phyloP scores from a whole-genome alignment of 2,888 invertebrate species.

The Chymomyza amoena region DNA sequence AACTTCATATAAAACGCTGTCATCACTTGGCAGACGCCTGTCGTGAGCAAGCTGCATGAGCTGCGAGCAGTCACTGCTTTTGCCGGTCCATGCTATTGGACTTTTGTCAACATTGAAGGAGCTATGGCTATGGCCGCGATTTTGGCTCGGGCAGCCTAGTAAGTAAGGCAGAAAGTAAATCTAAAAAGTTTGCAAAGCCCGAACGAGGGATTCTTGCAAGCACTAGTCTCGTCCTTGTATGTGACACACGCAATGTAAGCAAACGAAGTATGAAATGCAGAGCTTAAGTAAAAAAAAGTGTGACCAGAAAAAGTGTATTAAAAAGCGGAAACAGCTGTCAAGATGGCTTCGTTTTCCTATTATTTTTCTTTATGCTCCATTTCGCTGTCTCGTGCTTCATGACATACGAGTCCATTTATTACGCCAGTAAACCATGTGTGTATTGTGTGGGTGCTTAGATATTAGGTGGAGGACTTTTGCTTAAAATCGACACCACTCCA shows the following conservation, averaged over 20 bases:
- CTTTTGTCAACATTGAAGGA: conserved; percentile 61
- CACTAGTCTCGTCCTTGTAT: conserved; percentile 26
- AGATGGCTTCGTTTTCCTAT: conserved; percentile 41
- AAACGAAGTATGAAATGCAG: conserved; percentile 40
- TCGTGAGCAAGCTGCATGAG: conserved; percentile 22
- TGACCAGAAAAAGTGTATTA: conserved; percentile 58
- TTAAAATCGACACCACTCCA: neutral
- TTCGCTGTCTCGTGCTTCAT: conserved; percentile 38
- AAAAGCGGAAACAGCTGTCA: conserved; percentile 73
- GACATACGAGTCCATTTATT: conserved; percentile 65
- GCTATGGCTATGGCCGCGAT: neutral
- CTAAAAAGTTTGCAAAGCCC: conserved; percentile 67
- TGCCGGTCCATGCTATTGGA: conserved; percentile 54
- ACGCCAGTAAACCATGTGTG: conserved; percentile 24
- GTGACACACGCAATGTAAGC: conserved; percentile 57
- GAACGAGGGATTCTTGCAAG: conserved; percentile 48
- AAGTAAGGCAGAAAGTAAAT: conserved; percentile 66
- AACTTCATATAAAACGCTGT: conserved; percentile 65
- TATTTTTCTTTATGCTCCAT: conserved; percentile 7
- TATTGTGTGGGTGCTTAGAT: conserved; percentile 15
- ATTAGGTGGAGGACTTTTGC: neutral
- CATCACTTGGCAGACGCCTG: conserved; percentile 5
- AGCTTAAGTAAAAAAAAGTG: conserved; percentile 7
- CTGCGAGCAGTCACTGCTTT: conserved; percentile 9
- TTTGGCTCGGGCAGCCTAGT: no score